phyloP scores from a whole-genome alignment of 2,113 vertebrate genomes.

The Kobus ellipsiprymnus region DNA sequence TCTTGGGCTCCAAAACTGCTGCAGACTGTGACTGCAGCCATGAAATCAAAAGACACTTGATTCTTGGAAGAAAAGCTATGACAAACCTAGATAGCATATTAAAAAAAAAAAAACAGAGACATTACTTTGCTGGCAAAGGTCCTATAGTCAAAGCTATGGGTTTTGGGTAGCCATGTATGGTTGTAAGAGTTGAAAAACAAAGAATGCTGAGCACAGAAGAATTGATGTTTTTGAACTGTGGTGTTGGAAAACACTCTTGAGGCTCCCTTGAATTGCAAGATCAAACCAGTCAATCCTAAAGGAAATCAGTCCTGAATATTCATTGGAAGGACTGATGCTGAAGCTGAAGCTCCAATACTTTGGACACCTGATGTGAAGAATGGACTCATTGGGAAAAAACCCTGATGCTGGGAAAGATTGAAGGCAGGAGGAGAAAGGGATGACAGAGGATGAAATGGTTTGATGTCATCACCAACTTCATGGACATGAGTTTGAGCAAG shows the following conservation, averaged over 20 bases:
- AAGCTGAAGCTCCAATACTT: neutral
- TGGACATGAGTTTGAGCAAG: neutral
- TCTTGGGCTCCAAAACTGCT: neutral
- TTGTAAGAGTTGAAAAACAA: neutral
- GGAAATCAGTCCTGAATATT: neutral
- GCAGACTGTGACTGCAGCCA: neutral
- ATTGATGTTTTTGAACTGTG: neutral
- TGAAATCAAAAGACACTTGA: neutral
- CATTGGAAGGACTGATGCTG: neutral
- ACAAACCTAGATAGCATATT: neutral
- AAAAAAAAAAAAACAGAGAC: neutral
- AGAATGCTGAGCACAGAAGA: neutral
- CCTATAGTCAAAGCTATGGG: neutral
- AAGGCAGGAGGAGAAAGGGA: neutral
- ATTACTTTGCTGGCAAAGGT: neutral
- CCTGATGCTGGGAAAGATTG: neutral
- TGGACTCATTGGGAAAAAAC: fast-evolving
- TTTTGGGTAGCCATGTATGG: neutral
- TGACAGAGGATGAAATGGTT: neutral
- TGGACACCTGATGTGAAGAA: neutral
- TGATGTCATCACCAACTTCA: neutral
- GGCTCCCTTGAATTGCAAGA: neutral
- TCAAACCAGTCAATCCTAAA: neutral
- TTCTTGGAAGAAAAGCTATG: neutral
- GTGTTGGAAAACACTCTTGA: neutral